These are phyloP conservation scores for Scomber japonicus DNA, from an alignment of 2,113 vertebrate genomes.

Conservation along the genomic window DNA sequence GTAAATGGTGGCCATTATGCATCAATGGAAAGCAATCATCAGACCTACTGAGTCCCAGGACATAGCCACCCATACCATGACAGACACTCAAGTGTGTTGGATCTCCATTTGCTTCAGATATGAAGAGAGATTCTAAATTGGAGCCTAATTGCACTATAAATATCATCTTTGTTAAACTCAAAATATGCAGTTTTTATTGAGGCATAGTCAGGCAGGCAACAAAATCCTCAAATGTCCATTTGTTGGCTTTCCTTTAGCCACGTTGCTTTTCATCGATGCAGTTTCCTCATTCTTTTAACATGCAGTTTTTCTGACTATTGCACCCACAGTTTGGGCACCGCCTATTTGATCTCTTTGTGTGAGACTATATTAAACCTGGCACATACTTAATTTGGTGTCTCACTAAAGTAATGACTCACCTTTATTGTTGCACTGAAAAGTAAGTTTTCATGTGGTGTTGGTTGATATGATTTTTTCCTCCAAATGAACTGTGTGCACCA, in stretches of 20 bases:
- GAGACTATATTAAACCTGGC: neutral
- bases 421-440: neutral
- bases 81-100: neutral
- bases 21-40: neutral
- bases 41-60: neutral
- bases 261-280: neutral
- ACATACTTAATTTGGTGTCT: neutral
- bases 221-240: neutral
- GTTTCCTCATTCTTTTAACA: neutral
- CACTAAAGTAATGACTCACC: neutral
- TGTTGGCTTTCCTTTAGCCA: neutral
- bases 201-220: neutral
- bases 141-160: neutral
- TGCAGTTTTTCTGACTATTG: neutral
- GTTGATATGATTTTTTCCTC: neutral
- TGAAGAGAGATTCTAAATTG: slow-evolving; percentile 1
- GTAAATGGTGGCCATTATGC: neutral
- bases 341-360: neutral
- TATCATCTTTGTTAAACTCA: slow-evolving; percentile 5
- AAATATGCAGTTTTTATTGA: neutral
- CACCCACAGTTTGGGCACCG: neutral
- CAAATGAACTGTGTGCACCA: neutral
- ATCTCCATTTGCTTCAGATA: neutral
- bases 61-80: neutral
- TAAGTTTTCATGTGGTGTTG: neutral